Percentiles rank a stretch among this genome's conserved stretches.
Evolutionary conservation across 2,797 vertebrate species (phyloP).

Genomic region (Enteromius anoplus): DNA sequence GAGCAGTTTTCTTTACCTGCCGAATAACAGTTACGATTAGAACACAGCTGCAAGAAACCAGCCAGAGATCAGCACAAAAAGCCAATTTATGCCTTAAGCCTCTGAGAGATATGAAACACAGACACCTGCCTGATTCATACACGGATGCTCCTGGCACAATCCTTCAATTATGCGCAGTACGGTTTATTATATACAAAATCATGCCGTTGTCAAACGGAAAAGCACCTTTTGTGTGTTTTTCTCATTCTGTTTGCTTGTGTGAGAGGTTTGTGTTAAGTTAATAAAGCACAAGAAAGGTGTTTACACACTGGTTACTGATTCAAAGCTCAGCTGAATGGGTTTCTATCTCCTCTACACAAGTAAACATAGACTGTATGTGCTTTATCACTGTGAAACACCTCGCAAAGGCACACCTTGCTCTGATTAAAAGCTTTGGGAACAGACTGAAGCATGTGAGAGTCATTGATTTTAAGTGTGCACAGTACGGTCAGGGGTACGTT

Average conservation of each 20-base stretch:
- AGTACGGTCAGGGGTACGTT: conserved; percentile 38
- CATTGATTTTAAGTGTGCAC: conserved; percentile 37
- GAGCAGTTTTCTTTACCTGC: conserved; percentile 19
- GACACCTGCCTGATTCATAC: conserved; percentile 6
- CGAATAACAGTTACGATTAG: conserved; percentile 17
- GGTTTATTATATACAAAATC: conserved; percentile 1
- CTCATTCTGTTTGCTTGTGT: conserved; percentile 46
- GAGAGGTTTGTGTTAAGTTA: conserved; percentile 53
- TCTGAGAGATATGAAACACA: conserved; percentile 10
- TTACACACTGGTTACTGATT: conserved; percentile 66
- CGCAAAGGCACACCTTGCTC: conserved; percentile 51
- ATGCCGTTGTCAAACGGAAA: conserved; percentile 23
- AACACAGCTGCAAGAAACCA: conserved; percentile 33
- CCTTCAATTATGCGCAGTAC: neutral
- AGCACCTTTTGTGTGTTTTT: conserved; percentile 37
- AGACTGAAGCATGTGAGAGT: conserved; percentile 32
- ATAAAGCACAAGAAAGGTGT: conserved; percentile 59
- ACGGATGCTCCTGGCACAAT: neutral
- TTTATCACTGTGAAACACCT: conserved; percentile 59
- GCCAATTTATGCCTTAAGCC: conserved; percentile 19
- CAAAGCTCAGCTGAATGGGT: conserved; percentile 52
- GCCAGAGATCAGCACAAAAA: conserved; percentile 30
- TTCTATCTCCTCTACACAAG: conserved; percentile 58
- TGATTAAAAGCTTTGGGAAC: conserved; percentile 52
- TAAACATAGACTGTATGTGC: conserved; percentile 55